These are phyloP conservation scores for Habrosyne pyritoides DNA, from an alignment of 2,888 invertebrate genomes.

Conservation along the genomic window DNA sequence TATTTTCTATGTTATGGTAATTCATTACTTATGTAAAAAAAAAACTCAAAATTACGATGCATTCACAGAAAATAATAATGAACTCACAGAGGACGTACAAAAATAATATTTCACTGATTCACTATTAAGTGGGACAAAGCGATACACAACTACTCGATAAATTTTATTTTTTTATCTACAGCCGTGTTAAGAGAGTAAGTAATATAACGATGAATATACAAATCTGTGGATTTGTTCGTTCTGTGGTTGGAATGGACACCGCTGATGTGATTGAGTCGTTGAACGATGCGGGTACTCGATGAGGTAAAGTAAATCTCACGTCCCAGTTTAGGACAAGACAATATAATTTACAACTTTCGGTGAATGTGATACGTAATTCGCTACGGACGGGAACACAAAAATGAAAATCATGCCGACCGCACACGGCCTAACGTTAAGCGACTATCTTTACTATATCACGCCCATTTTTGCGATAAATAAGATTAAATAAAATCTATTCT, in stretches of 20 bases:
- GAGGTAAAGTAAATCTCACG: constrained; percentile 45
- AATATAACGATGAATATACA: constrained; percentile 42
- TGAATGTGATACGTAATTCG: constrained; percentile 60
- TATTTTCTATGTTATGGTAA: constrained; percentile 68
- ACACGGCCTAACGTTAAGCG: constrained; percentile 42
- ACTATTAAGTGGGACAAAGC: constrained; percentile 63
- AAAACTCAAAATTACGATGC: constrained; percentile 40
- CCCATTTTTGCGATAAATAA: constrained; percentile 21
- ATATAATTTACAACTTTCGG: constrained; percentile 52
- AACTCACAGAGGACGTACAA: constrained; percentile 63
- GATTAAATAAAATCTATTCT: constrained; percentile 19
- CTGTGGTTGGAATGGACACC: constrained; percentile 68
- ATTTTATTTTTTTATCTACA: constrained; percentile 57
- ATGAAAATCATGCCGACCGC: constrained; percentile 55
- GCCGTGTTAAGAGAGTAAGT: constrained; percentile 47
- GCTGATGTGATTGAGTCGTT: constrained; percentile 30
- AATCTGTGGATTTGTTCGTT: constrained; percentile 62
- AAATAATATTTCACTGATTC: constrained; percentile 62
- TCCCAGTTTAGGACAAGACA: constrained; percentile 7
- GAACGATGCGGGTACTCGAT: constrained; percentile 31
- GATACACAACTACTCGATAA: constrained; percentile 61
- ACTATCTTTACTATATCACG: constrained; percentile 31
- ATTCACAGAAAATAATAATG: constrained; percentile 56
- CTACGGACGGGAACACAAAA: constrained; percentile 82
- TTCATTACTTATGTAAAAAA: constrained; percentile 61